Conservation (phyloP, 2,888 invertebrate species). For the Leptinotarsa haldemani region DNA sequence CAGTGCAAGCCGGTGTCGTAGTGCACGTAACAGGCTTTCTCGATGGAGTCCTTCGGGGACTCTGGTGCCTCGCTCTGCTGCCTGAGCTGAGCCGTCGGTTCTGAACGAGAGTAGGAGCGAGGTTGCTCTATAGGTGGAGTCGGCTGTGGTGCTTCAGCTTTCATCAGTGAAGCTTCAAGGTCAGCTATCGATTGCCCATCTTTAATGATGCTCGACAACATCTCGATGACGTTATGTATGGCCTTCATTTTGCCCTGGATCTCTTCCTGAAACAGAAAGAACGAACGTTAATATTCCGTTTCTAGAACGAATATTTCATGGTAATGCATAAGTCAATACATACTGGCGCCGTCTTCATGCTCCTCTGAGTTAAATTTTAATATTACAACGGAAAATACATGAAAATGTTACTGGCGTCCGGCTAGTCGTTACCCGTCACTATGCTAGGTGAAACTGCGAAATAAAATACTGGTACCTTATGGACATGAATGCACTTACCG, state of each 20-base stretch:
- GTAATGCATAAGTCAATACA: slow-evolving; percentile 50
- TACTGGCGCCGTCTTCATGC: slow-evolving; percentile 51
- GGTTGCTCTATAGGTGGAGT: slow-evolving; percentile 11
- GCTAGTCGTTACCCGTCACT: slow-evolving; percentile 30
- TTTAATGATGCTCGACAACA: slow-evolving; percentile 87
- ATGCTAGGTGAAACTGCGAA: slow-evolving; percentile 58
- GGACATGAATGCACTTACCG: slow-evolving; percentile 41
- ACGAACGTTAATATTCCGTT: background rate
- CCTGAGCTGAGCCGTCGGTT: background rate
- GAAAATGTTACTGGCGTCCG: slow-evolving; percentile 27
- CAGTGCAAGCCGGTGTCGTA: slow-evolving; percentile 93
- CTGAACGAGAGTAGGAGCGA: background rate
- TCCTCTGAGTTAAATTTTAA: slow-evolving; percentile 44
- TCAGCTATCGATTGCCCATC: slow-evolving; percentile 71
- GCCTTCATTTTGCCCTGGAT: slow-evolving; percentile 84
- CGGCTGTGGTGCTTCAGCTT: slow-evolving; percentile 27
- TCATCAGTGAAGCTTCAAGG: slow-evolving; percentile 55
- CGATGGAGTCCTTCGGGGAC: slow-evolving; percentile 41
- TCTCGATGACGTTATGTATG: slow-evolving; percentile 88
- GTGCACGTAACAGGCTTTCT: slow-evolving; percentile 80
- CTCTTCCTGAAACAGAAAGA: slow-evolving; percentile 72
- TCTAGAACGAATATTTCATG: slow-evolving; percentile 32
- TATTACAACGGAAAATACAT: slow-evolving; percentile 40
- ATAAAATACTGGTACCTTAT: slow-evolving; percentile 60
- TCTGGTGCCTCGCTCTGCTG: slow-evolving; percentile 28